phyloP scores from a whole-genome alignment of 2,888 invertebrate genomes.

The Cheilosia pagana region DNA sequence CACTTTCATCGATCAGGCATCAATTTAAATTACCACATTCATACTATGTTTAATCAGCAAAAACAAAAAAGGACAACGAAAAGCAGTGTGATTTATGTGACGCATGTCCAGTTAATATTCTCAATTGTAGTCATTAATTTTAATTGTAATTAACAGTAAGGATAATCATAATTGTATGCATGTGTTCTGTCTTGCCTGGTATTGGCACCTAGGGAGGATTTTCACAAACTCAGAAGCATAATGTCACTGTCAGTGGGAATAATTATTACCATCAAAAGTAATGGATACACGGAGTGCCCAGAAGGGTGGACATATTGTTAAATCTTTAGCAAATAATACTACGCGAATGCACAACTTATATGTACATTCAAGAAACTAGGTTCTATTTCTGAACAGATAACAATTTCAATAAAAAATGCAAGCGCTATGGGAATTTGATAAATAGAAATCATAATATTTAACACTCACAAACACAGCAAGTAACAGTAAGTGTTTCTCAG shows the following conservation, averaged over 20 bases:
- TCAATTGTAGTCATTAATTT: constrained; percentile 57
- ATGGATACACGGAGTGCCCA: background rate
- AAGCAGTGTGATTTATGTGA: constrained; percentile 43
- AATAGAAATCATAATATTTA: no score
- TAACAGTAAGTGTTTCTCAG: no score
- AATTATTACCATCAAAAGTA: background rate
- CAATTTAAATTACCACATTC: constrained; percentile 70
- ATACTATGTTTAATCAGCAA: constrained; percentile 47
- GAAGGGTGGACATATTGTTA: background rate
- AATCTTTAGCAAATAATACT: background rate
- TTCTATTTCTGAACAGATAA: no score
- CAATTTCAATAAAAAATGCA: no score
- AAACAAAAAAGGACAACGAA: constrained; percentile 23
- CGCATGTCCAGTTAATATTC: constrained; percentile 48
- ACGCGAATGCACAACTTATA: no score
- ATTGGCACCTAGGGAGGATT: background rate
- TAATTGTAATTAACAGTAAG: constrained; percentile 58
- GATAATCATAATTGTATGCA: constrained; percentile 45
- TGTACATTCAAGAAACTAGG: no score
- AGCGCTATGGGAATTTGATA: no score
- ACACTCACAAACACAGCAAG: no score
- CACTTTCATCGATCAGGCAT: constrained; percentile 64
- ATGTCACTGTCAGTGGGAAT: background rate
- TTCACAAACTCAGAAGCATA: background rate
- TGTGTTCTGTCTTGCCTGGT: constrained; percentile 8